Evolutionary conservation across 2,113 vertebrate species (phyloP).

Genomic region (Toxotes chatareus): DNA sequence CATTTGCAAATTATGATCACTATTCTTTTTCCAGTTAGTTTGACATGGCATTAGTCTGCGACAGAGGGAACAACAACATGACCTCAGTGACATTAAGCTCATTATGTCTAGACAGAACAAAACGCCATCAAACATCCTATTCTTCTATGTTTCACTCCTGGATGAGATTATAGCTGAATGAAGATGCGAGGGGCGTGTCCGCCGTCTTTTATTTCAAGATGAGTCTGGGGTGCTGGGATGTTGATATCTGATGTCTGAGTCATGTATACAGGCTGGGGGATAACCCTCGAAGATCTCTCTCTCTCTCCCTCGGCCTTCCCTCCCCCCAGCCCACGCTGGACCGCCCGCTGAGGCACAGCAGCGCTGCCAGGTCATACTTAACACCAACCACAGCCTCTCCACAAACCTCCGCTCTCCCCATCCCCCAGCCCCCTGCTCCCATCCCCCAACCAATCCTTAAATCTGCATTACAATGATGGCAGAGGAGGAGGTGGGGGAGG

Average conservation of each 20-base stretch:
- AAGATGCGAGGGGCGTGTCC: conserved; percentile 19
- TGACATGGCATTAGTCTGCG: conserved; percentile 44
- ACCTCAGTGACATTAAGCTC: conserved; percentile 72
- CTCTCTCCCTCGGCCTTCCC: conserved; percentile 8
- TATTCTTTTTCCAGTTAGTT: conserved; percentile 41
- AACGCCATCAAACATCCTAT: conserved; percentile 37
- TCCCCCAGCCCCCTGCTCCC: conserved; percentile 40
- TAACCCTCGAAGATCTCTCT: conserved; percentile 44
- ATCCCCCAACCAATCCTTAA: conserved; percentile 63
- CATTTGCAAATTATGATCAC: conserved; percentile 39
- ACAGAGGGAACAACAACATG: conserved; percentile 48
- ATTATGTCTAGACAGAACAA: conserved; percentile 70
- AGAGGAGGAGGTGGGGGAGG: conserved; percentile 20
- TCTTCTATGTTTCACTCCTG: conserved; percentile 35
- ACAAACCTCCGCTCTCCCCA: conserved; percentile 42
- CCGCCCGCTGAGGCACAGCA: conserved; percentile 67
- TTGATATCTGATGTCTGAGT: conserved; percentile 73
- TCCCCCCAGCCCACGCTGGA: conserved; percentile 56
- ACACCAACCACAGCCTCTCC: conserved; percentile 69
- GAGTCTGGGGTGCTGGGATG: conserved; percentile 17
- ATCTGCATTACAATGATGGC: conserved; percentile 80
- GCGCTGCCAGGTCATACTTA: conserved; percentile 73
- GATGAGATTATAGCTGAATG: conserved; percentile 42
- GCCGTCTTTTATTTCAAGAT: conserved; percentile 44
- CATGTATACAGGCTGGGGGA: conserved; percentile 47